A percentile compares a stretch with the other conserved stretches of the same genome.
Evolutionary conservation across 2,113 vertebrate genomes (phyloP).

Genomic region (Bucco capensis): DNA sequence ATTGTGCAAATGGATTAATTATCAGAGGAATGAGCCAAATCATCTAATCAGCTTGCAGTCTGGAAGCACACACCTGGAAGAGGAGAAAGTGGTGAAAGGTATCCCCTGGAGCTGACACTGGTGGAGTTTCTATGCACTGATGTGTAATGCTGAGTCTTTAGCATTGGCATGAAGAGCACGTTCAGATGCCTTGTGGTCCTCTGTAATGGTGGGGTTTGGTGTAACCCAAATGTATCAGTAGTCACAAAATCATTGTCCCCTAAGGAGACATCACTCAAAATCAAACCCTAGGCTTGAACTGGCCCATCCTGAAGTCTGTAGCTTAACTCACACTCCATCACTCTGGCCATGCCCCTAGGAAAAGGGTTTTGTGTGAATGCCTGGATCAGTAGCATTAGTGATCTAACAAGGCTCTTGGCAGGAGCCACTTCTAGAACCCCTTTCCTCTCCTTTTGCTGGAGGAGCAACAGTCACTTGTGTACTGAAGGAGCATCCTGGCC

Average conservation of each 20-base stretch:
- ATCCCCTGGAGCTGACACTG: neutral
- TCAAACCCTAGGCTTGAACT: neutral
- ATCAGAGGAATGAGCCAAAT: neutral
- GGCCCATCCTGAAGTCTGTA: neutral
- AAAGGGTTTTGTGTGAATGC: fast-evolving
- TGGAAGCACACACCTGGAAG: neutral
- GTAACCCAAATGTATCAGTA: neutral
- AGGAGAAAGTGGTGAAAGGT: neutral
- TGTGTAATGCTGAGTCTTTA: fast-evolving
- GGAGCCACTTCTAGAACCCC: neutral
- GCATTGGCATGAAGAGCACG: neutral
- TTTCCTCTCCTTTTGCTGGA: neutral
- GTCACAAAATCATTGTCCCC: neutral
- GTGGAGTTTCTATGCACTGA: neutral
- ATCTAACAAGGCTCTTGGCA: neutral
- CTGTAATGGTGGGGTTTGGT: neutral
- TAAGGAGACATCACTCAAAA: fast-evolving
- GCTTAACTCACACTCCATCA: neutral
- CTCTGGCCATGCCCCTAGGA: neutral
- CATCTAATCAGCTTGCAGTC: neutral
- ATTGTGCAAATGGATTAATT: neutral
- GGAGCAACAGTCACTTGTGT: fast-evolving
- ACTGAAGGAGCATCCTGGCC: neutral
- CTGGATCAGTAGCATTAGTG: neutral
- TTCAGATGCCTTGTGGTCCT: neutral